phyloP scores from a whole-genome alignment of 2,888 invertebrate genomes.

The Cheilosia vernalis region DNA sequence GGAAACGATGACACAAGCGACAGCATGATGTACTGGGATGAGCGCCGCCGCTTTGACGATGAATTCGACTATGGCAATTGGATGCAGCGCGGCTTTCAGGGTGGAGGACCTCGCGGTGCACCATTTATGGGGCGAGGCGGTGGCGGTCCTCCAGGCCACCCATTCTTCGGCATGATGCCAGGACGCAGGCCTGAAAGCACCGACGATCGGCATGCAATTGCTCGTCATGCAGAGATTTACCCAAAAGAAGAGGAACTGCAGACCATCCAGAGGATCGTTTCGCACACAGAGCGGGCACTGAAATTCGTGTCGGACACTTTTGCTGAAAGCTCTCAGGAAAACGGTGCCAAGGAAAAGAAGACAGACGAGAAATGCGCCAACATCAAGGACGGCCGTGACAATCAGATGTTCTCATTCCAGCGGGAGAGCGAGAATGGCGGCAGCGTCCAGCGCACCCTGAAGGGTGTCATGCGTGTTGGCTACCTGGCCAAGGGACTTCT shows the following conservation, averaged over 20 bases:
- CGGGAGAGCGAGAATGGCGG: slow-evolving; percentile 86
- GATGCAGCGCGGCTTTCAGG: slow-evolving; percentile 88
- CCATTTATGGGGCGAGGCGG: slow-evolving; percentile 81
- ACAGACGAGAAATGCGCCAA: slow-evolving; percentile 84
- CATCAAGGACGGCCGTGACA: slow-evolving; percentile 89
- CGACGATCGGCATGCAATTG: slow-evolving; percentile 97
- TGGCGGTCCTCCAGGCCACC: slow-evolving; percentile 82
- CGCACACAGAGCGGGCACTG: slow-evolving; percentile 95
- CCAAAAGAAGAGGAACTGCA: slow-evolving; percentile 95
- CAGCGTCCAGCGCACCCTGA: slow-evolving; percentile 88
- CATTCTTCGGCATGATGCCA: slow-evolving; percentile 86
- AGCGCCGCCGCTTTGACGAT: slow-evolving; percentile 89
- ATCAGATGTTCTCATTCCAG: slow-evolving; percentile 90
- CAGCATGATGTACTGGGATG: slow-evolving; percentile 95
- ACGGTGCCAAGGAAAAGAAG: slow-evolving; percentile 81
- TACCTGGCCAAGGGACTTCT: slow-evolving; percentile 94
- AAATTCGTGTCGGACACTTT: slow-evolving; percentile 96
- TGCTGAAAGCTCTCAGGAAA: slow-evolving; percentile 85
- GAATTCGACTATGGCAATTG: slow-evolving; percentile 89
- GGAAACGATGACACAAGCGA: slow-evolving; percentile 90
- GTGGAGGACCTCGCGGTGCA: slow-evolving; percentile 81
- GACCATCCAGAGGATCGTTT: slow-evolving; percentile 95
- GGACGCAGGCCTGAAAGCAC: slow-evolving; percentile 94
- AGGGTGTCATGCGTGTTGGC: slow-evolving; percentile 98
- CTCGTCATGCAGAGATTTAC: slow-evolving; percentile 96